Conservation (phyloP, 2,888 invertebrate species). For the Nephrotoma appendiculata region DNA sequence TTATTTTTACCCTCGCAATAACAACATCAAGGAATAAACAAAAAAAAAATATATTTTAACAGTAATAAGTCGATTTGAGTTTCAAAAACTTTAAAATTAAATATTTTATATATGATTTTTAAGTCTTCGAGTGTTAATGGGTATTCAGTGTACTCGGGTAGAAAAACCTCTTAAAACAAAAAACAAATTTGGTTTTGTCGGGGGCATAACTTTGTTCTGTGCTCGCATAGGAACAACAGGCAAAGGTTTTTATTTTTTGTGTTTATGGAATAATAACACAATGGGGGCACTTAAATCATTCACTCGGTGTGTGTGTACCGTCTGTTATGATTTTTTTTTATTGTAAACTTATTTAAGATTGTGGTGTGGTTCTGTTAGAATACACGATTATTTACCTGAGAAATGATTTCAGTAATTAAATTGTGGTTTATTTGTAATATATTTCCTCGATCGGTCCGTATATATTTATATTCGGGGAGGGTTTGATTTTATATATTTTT, state of each 20-base stretch:
- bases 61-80: neutral
- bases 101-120: neutral
- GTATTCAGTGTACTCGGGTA: neutral
- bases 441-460: neutral
- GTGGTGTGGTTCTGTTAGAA: neutral
- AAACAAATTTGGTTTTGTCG: neutral
- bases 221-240: neutral
- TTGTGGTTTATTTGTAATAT: neutral
- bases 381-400: neutral
- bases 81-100: neutral
- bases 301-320: neutral
- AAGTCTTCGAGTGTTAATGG: neutral
- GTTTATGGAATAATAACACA: neutral
- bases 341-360: neutral
- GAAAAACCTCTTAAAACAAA: neutral
- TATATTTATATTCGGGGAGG: neutral
- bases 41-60: neutral
- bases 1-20: neutral
- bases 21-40: neutral
- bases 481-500: neutral
- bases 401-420: neutral
- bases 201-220: neutral
- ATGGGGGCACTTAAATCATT: neutral
- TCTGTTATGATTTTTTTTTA: neutral
- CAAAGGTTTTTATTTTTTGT: neutral